Evolutionary conservation across 2,797 vertebrate genomes (phyloP).

Genomic region (Gobionotothen gibberifrons): DNA sequence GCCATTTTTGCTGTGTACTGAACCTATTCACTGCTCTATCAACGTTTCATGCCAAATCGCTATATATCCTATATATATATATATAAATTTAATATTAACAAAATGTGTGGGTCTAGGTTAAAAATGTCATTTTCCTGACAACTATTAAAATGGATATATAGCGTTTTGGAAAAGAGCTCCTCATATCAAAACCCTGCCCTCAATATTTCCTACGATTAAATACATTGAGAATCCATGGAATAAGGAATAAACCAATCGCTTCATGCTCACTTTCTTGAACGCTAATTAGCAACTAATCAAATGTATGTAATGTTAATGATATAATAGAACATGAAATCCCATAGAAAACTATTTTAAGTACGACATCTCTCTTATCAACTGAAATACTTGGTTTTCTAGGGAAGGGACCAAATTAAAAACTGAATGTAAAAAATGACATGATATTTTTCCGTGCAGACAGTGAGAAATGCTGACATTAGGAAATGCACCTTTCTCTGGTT

Average conservation of each 20-base stretch:
- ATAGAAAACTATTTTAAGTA: neutral
- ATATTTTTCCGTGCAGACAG: neutral
- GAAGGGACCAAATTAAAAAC: neutral
- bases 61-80: too few species aligned
- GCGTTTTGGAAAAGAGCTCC: too few species aligned
- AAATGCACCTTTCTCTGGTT: neutral
- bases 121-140: too few species aligned
- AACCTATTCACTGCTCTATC: too few species aligned
- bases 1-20: too few species aligned
- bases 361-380: neutral
- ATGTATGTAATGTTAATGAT: neutral
- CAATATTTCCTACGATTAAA: neutral
- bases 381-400: neutral
- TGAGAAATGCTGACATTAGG: conserved; percentile 13
- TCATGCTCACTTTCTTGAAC: neutral
- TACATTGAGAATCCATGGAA: neutral
- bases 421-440: conserved; percentile 1
- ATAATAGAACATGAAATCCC: neutral
- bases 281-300: neutral
- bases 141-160: too few species aligned
- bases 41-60: too few species aligned
- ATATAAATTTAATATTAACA: too few species aligned
- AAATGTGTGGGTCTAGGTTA: too few species aligned
- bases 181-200: conserved; percentile 2
- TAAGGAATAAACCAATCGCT: neutral